phyloP scores from a whole-genome alignment of 2,113 vertebrate species.

The Panthera leo region DNA sequence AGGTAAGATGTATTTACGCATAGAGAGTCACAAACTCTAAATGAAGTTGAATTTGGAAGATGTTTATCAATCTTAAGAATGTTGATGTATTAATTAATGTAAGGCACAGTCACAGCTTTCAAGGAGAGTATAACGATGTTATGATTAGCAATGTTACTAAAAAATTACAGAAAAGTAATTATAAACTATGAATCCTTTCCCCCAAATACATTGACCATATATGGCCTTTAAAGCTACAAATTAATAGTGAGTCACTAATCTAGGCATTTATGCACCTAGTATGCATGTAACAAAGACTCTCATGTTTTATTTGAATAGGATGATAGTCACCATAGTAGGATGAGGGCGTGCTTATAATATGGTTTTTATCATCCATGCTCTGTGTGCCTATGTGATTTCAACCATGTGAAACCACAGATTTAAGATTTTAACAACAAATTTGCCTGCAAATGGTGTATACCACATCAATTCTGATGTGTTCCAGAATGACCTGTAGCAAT shows the following conservation, averaged over 20 bases:
- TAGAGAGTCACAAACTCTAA: not conserved
- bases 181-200: not conserved
- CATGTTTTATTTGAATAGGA: slow-evolving; percentile 14
- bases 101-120: not conserved
- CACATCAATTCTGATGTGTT: not conserved
- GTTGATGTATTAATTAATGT: not conserved
- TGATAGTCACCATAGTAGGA: not conserved
- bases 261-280: not conserved
- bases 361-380: not conserved
- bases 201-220: not conserved
- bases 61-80: not conserved
- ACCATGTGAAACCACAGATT: not conserved
- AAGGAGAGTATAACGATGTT: not conserved
- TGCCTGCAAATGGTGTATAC: not conserved
- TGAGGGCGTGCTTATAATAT: not conserved
- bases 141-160: not conserved
- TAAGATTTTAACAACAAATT: not conserved
- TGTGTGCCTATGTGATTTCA: not conserved
- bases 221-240: not conserved
- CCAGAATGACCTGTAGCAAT: not conserved
- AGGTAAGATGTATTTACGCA: not conserved
- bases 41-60: not conserved
- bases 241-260: not conserved
- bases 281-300: not conserved
- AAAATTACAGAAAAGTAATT: not conserved